Evolutionary conservation across 2,113 vertebrate genomes (phyloP).

Genomic region (Piaya cayana): DNA sequence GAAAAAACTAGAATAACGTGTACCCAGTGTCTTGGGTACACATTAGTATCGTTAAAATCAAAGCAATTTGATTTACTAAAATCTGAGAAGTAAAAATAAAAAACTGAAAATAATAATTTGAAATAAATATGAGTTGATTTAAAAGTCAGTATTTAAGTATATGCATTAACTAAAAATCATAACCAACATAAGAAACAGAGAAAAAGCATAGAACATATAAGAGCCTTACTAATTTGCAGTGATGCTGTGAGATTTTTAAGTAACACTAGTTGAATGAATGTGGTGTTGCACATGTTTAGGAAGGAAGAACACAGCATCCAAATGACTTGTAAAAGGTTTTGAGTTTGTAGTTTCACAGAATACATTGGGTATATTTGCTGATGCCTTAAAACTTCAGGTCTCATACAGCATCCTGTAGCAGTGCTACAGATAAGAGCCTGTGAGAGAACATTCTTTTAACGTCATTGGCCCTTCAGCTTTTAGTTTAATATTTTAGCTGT

Average conservation of each 20-base stretch:
- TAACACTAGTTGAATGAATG: background rate
- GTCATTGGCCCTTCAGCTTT: background rate
- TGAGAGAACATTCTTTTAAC: background rate
- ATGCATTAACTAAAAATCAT: background rate
- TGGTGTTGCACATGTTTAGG: background rate
- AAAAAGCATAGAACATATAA: background rate
- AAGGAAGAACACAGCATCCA: background rate
- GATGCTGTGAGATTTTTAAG: background rate
- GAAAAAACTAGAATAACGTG: background rate
- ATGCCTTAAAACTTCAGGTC: background rate
- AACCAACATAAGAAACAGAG: background rate
- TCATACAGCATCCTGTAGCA: background rate
- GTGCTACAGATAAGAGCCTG: background rate
- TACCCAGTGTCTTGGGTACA: background rate
- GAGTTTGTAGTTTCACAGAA: background rate
- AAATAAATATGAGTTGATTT: background rate
- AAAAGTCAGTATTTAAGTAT: background rate
- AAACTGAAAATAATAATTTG: background rate
- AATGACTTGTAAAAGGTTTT: background rate
- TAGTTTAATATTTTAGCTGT: conserved; percentile 51
- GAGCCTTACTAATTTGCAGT: background rate
- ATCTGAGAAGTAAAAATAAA: background rate
- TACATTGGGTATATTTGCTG: background rate
- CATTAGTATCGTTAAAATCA: background rate
- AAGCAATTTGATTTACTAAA: background rate